These are phyloP conservation scores for Epiblema foenella DNA, from an alignment of 2,888 invertebrate genomes.

Conservation along the genomic window DNA sequence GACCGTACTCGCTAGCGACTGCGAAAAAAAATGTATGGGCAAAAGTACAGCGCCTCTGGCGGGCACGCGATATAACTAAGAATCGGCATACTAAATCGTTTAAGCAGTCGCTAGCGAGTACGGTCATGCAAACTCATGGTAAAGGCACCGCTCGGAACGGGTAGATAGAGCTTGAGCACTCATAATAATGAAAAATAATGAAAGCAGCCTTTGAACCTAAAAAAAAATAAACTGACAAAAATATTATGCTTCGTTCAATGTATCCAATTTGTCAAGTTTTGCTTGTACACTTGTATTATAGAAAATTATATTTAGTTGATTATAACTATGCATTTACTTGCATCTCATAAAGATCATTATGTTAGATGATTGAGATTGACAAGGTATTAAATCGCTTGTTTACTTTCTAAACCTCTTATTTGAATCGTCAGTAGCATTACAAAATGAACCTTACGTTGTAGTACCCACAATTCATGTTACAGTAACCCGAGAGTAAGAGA, in stretches of 20 bases:
- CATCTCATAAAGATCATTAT: conserved; percentile 2
- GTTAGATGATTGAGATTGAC: conserved; percentile 9
- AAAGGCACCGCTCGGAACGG: too few species aligned
- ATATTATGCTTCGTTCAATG: not conserved
- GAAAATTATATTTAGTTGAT: not conserved
- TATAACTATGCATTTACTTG: not conserved
- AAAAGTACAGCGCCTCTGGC: too few species aligned
- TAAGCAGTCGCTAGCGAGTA: too few species aligned
- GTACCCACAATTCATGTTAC: not conserved
- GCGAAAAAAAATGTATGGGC: too few species aligned
- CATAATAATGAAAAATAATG: too few species aligned
- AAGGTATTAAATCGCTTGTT: not conserved
- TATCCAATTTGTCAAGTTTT: not conserved
- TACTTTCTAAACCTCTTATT: not conserved
- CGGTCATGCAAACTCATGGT: too few species aligned
- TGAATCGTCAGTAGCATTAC: not conserved
- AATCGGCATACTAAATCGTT: too few species aligned
- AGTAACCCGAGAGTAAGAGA: not conserved
- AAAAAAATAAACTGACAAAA: too few species aligned
- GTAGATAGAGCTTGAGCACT: too few species aligned
- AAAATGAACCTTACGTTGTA: not conserved
- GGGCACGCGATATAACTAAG: too few species aligned
- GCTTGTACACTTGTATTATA: not conserved
- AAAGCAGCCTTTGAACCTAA: too few species aligned
- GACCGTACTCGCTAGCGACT: too few species aligned